Base-by-base conservation (phyloP, 2,113 vertebrate species). In the Datnioides undecimradiatus region DNA sequence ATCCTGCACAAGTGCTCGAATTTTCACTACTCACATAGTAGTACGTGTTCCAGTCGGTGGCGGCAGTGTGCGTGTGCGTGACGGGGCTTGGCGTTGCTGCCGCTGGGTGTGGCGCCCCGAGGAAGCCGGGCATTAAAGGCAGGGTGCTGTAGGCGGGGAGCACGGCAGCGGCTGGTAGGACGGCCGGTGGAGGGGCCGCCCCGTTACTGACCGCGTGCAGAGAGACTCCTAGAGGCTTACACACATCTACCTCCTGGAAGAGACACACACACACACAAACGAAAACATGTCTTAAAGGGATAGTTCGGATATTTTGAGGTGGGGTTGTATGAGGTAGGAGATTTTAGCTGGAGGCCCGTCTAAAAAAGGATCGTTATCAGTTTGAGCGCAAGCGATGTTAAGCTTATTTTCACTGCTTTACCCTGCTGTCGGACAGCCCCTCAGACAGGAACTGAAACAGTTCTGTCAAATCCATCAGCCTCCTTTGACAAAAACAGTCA, bases 21-120 rank as follows among this genome's bases (percentile, higher is more conserved):
- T 40, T 9, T 17, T 46, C 31, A 38, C 5, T 25, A 93, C 95
- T 95, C 84, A 95, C 95, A 16, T 95, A 95, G 84, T 95, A 95
- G 81, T 95, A 95, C 58, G 94, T 77, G 90, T 90, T 95, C 95
- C 95, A 95, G 89, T 95, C 94, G 0, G 91, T 76, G 52, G 91
- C 66, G 1, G 91, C 63, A 7, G 88, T 70, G 70, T 92, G 93
- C 48, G 93, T 11, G 19, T 92, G 93, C 0, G 93, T 49, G 49
- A 90, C 90, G 0, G 92, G 51, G 83, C 4, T 83, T 8, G 94
- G 84, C 0, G 91, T n/a, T 23, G 91, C 81, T 0, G 88, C 86
- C 1, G 82, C 88, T 0, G 93, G 86, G 73, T 95, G 94, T 14
- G 93, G 88, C 4, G 93, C 87, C 45, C 90, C 87, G 0, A 95